Base-by-base conservation (phyloP, 2,113 vertebrate species). In the Andinoacara biseriatus region DNA sequence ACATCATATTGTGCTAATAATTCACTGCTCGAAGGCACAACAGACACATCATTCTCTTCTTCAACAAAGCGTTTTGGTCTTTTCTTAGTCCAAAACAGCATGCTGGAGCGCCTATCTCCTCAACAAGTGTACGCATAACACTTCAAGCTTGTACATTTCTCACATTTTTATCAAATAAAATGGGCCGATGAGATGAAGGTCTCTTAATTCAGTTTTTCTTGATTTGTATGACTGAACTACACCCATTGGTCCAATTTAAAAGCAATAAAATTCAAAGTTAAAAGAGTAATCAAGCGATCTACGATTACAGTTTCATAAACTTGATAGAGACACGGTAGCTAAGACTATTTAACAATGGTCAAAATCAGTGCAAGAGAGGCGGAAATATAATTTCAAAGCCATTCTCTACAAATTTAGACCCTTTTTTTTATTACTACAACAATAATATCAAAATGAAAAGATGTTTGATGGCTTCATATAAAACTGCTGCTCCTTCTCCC, bases 1-100 rank as follows among this genome's bases (percentile, higher is more conserved):
- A 90, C 49, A 60, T 24, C 57, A 49, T 8, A 82, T 62, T 78
- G 43, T 80, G 77, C n/a, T 46, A n/a, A 79, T 18, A 77, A 4
- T 63, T 74, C 8, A 46, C 26, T 40, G 54, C 63, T 57, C 77
- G 4, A 85, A 85, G 74, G 59, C 56, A 24, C 10, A 63, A 56
- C 11, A 61, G 33, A 83, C 67, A 10, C 14, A 72, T 75, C 20
- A 80, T 40, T 59, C 24, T 52, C 24, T 40, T 58, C 3, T 13
- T 58, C 5, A 60, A 58, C 54, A 79, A 60, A 81, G 7, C 24
- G 10, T 18, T 74, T 52, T 61, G 17, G 7, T 56, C 75, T 84
- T 58, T 2, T 46, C 22, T 75, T 75, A 13, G 17, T 72, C 49
- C n/a, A 24, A 31, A 46, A 59, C 29, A 35, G 24, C 31, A 57